These are phyloP conservation scores for Argynnis bischoffii DNA, from an alignment of 2,888 invertebrate species.

Conservation along the genomic window DNA sequence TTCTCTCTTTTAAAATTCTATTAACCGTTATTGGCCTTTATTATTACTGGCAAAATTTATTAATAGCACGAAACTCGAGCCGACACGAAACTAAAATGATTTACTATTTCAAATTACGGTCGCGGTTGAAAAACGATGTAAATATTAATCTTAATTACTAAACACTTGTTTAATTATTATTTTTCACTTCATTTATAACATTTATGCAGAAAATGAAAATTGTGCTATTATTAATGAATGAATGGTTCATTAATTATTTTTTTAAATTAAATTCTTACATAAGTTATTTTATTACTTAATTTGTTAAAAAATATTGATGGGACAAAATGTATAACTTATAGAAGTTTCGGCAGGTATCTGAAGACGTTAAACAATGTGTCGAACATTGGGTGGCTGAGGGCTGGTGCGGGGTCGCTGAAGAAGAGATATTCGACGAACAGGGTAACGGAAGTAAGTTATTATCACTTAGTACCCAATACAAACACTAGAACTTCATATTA, in stretches of 20 bases:
- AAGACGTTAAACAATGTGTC: slow-evolving; percentile 75
- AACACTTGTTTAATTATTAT: background rate
- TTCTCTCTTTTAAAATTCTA: background rate
- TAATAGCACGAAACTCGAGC: background rate
- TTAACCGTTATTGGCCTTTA: background rate
- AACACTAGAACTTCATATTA: no score
- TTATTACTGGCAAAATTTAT: background rate
- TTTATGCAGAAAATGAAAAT: background rate
- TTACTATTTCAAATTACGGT: slow-evolving; percentile 12
- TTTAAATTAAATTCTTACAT: no score
- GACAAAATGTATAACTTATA: background rate
- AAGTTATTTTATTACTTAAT: no score
- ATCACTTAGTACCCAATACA: no score
- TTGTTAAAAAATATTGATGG: background rate
- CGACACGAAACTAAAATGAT: slow-evolving; percentile 20
- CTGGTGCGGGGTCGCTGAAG: slow-evolving; percentile 77
- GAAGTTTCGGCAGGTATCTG: slow-evolving; percentile 61
- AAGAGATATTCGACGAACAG: slow-evolving; percentile 70
- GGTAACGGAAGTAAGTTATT: slow-evolving; percentile 57
- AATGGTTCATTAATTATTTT: background rate
- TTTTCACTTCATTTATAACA: background rate
- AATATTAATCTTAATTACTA: slow-evolving; percentile 1
- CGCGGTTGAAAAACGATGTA: background rate
- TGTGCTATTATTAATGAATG: background rate
- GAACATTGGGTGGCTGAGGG: slow-evolving; percentile 74